phyloP scores from a whole-genome alignment of 2,113 vertebrate species.

The Boleophthalmus pectinirostris region DNA sequence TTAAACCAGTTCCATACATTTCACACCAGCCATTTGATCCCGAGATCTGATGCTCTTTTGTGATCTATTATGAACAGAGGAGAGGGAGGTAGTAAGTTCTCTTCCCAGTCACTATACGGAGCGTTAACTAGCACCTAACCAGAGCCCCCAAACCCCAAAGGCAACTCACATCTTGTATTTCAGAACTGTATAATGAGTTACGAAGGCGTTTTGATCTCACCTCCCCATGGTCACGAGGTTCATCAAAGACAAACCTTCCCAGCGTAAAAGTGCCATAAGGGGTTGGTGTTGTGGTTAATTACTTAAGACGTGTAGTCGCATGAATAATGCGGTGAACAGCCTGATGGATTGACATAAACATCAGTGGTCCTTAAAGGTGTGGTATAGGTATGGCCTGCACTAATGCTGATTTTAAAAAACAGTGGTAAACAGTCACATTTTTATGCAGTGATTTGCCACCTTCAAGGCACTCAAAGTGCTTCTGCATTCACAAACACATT shows the following conservation, averaged over 20 bases:
- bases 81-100: conserved; percentile 21
- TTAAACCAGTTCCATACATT: conserved; percentile 57
- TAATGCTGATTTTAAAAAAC: no score
- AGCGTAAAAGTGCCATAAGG: neutral
- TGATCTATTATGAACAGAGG: conserved; percentile 77
- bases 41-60: conserved; percentile 61
- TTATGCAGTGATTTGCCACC: no score
- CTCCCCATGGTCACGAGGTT: neutral
- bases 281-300: neutral
- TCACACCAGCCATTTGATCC: conserved; percentile 63
- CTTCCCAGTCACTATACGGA: neutral
- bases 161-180: neutral
- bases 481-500: no score
- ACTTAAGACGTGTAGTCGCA: neutral
- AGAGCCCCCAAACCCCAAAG: neutral
- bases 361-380: neutral
- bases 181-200: conserved; percentile 4
- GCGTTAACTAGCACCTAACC: neutral
- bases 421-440: no score
- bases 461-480: no score
- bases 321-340: neutral
- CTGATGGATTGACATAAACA: neutral
- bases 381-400: no score
- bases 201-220: neutral
- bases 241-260: neutral